Evolutionary conservation across 2,888 invertebrate genomes (phyloP).

Genomic region (Macrosoma leucophasiata): DNA sequence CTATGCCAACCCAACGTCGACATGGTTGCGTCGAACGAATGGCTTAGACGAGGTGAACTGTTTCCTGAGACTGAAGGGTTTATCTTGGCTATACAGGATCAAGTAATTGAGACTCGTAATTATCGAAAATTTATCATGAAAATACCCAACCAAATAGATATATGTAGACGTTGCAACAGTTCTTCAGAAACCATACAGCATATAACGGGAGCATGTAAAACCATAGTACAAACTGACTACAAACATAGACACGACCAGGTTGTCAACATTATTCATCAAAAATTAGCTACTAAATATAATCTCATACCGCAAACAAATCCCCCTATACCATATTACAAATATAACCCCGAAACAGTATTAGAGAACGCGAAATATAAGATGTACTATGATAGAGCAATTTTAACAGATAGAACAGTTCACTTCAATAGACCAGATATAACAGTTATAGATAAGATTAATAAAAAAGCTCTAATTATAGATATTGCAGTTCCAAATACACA

Average conservation of each 20-base stretch:
- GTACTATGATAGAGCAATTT: slow-evolving; percentile 11
- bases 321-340: slow-evolving; percentile 18
- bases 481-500: slow-evolving; percentile 17
- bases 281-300: slow-evolving; percentile 11
- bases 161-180: slow-evolving; percentile 13
- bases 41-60: slow-evolving; percentile 13
- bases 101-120: slow-evolving; percentile 9
- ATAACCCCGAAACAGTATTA: slow-evolving; percentile 7
- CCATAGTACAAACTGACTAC: slow-evolving; percentile 20
- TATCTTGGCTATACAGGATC: slow-evolving; percentile 15
- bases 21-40: slow-evolving; percentile 12
- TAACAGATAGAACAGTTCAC: background rate
- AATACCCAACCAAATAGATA: slow-evolving; percentile 1
- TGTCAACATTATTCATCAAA: slow-evolving; percentile 16
- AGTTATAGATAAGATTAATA: slow-evolving; percentile 6
- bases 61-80: slow-evolving; percentile 15
- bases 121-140: slow-evolving; percentile 9
- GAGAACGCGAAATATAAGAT: slow-evolving; percentile 6
- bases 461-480: slow-evolving; percentile 11
- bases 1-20: slow-evolving; percentile 10
- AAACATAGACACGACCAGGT: slow-evolving; percentile 20
- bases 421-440: too few relatives aligned
- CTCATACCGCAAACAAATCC: slow-evolving; percentile 2
- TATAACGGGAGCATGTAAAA: slow-evolving; percentile 18
- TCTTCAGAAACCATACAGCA: slow-evolving; percentile 22